Evolutionary conservation across 2,797 vertebrate genomes (phyloP).

Genomic region (Crypturellus tataupa): DNA sequence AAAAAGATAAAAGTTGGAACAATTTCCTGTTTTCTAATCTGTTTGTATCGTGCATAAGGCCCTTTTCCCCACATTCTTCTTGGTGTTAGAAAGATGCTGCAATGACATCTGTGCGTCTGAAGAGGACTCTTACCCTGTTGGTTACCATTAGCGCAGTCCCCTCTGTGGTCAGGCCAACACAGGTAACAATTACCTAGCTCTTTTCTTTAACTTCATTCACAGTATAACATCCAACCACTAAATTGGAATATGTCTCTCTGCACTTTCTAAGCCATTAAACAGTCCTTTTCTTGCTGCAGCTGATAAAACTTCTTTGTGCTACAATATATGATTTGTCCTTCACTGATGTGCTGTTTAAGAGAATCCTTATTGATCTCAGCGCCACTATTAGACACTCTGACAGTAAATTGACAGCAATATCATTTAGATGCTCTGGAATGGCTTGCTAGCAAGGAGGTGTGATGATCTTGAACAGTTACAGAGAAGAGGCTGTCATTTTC

Average conservation of each 20-base stretch:
- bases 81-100: not conserved
- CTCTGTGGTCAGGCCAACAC: not conserved
- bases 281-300: not conserved
- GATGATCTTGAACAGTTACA: not conserved
- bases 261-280: not conserved
- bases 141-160: not conserved
- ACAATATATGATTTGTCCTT: not conserved
- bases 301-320: not conserved
- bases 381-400: not conserved
- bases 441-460: not conserved
- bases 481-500: not conserved
- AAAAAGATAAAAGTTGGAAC: not conserved
- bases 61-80: not conserved
- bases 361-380: not conserved
- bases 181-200: not conserved
- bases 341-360: fast-evolving
- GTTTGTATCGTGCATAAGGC: not conserved
- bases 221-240: not conserved
- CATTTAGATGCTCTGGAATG: not conserved
- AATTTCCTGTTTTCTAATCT: not conserved
- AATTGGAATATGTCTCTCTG: not conserved
- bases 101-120: not conserved
- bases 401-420: not conserved
- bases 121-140: not conserved
- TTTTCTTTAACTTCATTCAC: not conserved